Evolutionary conservation across 2,888 invertebrate species (phyloP).

Genomic region (Escarpia spicata): DNA sequence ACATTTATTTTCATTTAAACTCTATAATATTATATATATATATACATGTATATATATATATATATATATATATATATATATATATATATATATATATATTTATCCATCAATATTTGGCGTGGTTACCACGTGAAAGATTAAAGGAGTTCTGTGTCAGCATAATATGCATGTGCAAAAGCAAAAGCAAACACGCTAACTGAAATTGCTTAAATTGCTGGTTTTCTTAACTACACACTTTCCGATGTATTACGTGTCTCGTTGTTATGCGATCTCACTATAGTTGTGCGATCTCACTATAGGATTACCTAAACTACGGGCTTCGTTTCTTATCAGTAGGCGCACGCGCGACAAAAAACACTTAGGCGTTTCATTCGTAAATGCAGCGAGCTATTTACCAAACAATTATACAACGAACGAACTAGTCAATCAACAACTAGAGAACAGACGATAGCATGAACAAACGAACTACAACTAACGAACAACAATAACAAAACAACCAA

Average conservation of each 20-base stretch:
- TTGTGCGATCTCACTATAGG: background rate
- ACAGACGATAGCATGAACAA: background rate
- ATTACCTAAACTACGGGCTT: background rate
- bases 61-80: slow-evolving; percentile 13
- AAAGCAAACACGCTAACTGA: background rate
- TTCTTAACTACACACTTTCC: background rate
- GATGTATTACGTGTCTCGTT: background rate
- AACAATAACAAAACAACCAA: background rate
- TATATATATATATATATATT: slow-evolving; percentile 17
- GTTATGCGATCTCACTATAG: background rate
- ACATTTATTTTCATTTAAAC: too few relatives aligned
- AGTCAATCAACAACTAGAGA: background rate
- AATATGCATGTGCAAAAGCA: background rate
- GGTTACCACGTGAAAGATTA: background rate
- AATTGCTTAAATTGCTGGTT: background rate
- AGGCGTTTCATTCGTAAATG: background rate
- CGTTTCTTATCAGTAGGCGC: background rate
- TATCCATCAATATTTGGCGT: background rate
- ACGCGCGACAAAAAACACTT: background rate
- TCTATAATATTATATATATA: background rate
- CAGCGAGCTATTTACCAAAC: background rate
- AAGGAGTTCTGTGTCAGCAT: background rate
- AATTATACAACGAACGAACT: background rate
- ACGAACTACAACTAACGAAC: background rate
- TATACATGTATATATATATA: background rate